Percentiles rank a stretch among this genome's conserved stretches.
These are phyloP conservation scores for Agelas oroides DNA, from an alignment of 37 sponge, comb jelly and placozoan species.

Conservation along the genomic window DNA sequence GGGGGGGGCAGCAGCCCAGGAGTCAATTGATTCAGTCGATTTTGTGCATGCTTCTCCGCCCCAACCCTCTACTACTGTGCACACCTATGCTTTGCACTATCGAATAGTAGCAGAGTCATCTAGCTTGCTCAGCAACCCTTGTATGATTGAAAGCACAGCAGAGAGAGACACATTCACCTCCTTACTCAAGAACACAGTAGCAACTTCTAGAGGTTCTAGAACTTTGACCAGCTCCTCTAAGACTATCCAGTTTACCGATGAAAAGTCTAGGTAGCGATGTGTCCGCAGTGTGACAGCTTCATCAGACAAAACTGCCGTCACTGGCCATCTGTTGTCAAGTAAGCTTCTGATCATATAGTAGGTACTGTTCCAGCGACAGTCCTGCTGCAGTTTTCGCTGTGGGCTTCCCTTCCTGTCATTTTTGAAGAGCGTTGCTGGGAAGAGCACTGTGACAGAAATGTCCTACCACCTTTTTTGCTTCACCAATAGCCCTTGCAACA, in stretches of 20 bases:
- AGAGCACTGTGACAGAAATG: conserved; percentile 37
- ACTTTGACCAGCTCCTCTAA: conserved; percentile 3
- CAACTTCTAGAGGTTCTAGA: neutral
- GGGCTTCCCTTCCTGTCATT: conserved; percentile 27
- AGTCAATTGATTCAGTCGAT: no score
- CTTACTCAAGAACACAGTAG: neutral
- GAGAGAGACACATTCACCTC: conserved; percentile 2
- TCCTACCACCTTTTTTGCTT: conserved; percentile 23
- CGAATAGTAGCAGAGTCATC: conserved; percentile 1
- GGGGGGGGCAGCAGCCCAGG: no score
- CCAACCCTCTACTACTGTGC: no score
- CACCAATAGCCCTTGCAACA: conserved; percentile 1
- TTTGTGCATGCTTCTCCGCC: no score
- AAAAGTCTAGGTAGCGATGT: conserved; percentile 20
- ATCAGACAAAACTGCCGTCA: conserved; percentile 42
- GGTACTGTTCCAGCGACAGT: conserved; percentile 42
- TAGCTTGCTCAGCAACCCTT: neutral
- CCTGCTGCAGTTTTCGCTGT: conserved; percentile 18
- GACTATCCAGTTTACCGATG: conserved; percentile 13
- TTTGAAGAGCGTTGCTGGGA: conserved; percentile 10
- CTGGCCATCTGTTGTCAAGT: conserved; percentile 34
- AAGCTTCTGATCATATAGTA: conserved; percentile 14
- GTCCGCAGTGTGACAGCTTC: conserved; percentile 21
- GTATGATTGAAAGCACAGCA: neutral
- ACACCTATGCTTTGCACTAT: neutral